Percentiles rank a stretch among this genome's conserved stretches.
phyloP scores from a whole-genome alignment of 2,797 vertebrate genomes.

The Lepidocolaptes lacrymiger region DNA sequence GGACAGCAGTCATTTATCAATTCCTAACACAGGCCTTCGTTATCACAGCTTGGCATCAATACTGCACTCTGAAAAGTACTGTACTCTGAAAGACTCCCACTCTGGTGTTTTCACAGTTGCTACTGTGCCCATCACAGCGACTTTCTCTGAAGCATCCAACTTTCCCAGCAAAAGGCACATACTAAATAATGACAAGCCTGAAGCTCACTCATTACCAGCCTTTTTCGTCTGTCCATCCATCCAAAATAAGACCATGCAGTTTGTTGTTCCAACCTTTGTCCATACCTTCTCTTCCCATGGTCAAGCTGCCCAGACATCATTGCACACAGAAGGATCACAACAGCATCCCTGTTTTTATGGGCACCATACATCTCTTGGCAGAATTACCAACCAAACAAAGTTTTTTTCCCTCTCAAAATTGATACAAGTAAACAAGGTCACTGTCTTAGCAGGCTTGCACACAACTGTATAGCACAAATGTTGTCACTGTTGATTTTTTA shows the following conservation, averaged over 20 bases:
- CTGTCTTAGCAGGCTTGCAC: not conserved
- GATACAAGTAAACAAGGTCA: not conserved
- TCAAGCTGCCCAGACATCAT: not conserved
- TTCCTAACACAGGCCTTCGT: not conserved
- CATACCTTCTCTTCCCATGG: not conserved
- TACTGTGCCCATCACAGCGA: not conserved
- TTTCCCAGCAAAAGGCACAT: slow-evolving; percentile 26
- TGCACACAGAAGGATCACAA: not conserved
- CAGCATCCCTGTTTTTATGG: not conserved
- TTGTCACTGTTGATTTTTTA: not conserved
- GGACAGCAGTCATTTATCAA: not conserved
- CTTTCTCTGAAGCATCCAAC: not conserved
- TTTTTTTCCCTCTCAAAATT: not conserved
- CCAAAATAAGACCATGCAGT: not conserved
- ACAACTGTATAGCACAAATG: not conserved
- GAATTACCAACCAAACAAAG: not conserved
- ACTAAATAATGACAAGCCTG: not conserved
- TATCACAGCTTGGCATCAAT: not conserved
- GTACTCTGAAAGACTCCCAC: not conserved
- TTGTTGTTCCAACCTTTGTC: not conserved
- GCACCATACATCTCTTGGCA: not conserved
- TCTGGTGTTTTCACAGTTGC: not conserved
- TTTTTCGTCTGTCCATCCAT: not conserved
- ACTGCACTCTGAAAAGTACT: not conserved
- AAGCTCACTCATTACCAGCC: slow-evolving; percentile 9